Evolutionary conservation across 2,888 invertebrate genomes (phyloP).

Genomic region (Heliconius ethilla): DNA sequence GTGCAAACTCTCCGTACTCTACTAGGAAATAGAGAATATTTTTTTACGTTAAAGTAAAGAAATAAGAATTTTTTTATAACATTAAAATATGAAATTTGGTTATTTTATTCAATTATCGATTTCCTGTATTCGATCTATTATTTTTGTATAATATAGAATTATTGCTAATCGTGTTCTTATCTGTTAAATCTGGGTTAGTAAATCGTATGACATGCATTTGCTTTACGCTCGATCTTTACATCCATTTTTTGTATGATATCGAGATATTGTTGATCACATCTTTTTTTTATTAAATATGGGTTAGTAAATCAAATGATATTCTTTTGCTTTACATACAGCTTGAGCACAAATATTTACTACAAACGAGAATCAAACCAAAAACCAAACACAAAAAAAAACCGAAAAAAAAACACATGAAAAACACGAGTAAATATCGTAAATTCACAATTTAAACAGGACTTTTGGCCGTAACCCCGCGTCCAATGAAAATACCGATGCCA

Average conservation of each 20-base stretch:
- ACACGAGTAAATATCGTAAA: neutral
- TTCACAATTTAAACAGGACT: conserved; percentile 17
- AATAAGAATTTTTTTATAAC: too few species aligned
- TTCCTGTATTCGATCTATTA: neutral
- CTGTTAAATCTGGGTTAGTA: neutral
- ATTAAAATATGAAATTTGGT: too few species aligned
- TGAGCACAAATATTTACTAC: neutral
- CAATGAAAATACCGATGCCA: conserved; percentile 40
- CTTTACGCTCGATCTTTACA: neutral
- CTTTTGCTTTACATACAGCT: neutral
- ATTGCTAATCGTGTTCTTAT: neutral
- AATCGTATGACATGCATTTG: conserved; percentile 3
- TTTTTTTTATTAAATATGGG: neutral
- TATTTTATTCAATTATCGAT: neutral
- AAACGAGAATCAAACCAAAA: neutral
- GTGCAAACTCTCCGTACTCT: neutral
- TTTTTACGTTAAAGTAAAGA: neutral
- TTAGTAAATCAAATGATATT: neutral
- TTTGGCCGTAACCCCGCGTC: conserved; percentile 28
- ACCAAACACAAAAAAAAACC: neutral
- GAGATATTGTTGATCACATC: neutral
- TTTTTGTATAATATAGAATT: neutral
- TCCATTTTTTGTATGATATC: conserved; percentile 1
- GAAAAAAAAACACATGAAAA: neutral
- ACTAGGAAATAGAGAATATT: neutral